Percentiles rank a stretch among this genome's conserved stretches.
phyloP scores from a whole-genome alignment of 2,888 invertebrate species.

The Macroteleia sp. region DNA sequence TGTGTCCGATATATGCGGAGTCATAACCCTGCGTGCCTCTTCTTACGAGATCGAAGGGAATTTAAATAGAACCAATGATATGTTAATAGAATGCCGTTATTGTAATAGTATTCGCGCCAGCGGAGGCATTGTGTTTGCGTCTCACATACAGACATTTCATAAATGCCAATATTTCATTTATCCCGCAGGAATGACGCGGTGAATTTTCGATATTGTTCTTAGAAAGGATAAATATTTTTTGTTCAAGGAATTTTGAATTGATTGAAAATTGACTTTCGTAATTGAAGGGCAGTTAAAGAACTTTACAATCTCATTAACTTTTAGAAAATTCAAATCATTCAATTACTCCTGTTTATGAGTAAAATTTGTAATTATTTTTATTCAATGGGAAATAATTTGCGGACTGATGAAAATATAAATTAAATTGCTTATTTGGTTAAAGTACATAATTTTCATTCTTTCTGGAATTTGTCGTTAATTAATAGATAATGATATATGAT shows the following conservation, averaged over 20 bases:
- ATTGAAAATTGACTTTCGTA: too few species aligned
- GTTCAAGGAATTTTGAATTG: neutral
- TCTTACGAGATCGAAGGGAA: slow-evolving; percentile 55
- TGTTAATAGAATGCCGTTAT: slow-evolving; percentile 33
- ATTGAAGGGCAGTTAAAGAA: too few species aligned
- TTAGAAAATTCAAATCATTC: too few species aligned
- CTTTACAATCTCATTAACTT: too few species aligned
- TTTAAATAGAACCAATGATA: slow-evolving; percentile 50
- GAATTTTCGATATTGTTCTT: slow-evolving; percentile 33
- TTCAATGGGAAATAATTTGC: too few species aligned
- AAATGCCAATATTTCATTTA: slow-evolving; percentile 55
- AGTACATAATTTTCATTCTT: too few species aligned
- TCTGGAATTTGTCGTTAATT: too few species aligned
- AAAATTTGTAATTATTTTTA: too few species aligned
- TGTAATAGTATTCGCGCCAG: slow-evolving; percentile 48
- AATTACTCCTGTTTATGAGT: too few species aligned
- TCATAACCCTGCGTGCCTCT: slow-evolving; percentile 62
- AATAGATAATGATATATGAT: too few species aligned
- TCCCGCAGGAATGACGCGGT: slow-evolving; percentile 39
- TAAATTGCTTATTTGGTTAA: too few species aligned
- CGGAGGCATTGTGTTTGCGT: slow-evolving; percentile 43
- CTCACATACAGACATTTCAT: slow-evolving; percentile 49
- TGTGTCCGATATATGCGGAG: slow-evolving; percentile 58
- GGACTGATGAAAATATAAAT: too few species aligned
- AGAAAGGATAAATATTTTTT: neutral